A percentile compares a stretch with the other conserved stretches of the same genome.
These are phyloP conservation scores for Drosophila planitibia DNA, from an alignment of 2,888 invertebrate genomes.

Conservation along the genomic window DNA sequence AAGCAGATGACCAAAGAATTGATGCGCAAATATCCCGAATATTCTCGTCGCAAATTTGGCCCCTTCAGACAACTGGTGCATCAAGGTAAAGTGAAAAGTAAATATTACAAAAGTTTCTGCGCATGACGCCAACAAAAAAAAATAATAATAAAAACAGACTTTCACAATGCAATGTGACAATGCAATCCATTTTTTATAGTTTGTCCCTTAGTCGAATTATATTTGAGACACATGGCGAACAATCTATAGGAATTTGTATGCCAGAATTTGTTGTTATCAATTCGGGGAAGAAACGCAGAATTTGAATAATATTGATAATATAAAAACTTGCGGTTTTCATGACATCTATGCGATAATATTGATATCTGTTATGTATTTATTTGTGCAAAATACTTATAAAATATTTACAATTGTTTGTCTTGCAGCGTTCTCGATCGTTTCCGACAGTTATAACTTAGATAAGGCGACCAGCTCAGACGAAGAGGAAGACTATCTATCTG, in stretches of 20 bases:
- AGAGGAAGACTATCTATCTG: slow-evolving; percentile 84
- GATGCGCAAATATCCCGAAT: slow-evolving; percentile 91
- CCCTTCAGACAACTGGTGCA: slow-evolving; percentile 93
- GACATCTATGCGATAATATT: neutral
- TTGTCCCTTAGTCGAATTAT: neutral
- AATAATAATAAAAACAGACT: neutral
- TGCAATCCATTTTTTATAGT: neutral
- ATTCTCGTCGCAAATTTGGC: slow-evolving; percentile 91
- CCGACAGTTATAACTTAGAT: slow-evolving; percentile 89
- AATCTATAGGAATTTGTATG: neutral
- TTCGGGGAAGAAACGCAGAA: neutral
- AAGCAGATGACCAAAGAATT: slow-evolving; percentile 93
- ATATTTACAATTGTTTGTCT: neutral
- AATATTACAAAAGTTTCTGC: slow-evolving; percentile 33
- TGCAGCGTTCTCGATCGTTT: slow-evolving; percentile 90
- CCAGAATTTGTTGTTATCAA: neutral
- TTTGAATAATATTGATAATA: neutral
- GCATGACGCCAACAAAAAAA: slow-evolving; percentile 28
- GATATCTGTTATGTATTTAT: neutral
- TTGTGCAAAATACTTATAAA: neutral
- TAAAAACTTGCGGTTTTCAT: neutral
- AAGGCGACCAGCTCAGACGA: slow-evolving; percentile 83
- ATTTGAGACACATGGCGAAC: slow-evolving; percentile 6
- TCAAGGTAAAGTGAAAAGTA: slow-evolving; percentile 84
- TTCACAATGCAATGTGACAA: slow-evolving; percentile 1